Conservation (phyloP, 2,888 invertebrate genomes). For the Blera fallax region DNA sequence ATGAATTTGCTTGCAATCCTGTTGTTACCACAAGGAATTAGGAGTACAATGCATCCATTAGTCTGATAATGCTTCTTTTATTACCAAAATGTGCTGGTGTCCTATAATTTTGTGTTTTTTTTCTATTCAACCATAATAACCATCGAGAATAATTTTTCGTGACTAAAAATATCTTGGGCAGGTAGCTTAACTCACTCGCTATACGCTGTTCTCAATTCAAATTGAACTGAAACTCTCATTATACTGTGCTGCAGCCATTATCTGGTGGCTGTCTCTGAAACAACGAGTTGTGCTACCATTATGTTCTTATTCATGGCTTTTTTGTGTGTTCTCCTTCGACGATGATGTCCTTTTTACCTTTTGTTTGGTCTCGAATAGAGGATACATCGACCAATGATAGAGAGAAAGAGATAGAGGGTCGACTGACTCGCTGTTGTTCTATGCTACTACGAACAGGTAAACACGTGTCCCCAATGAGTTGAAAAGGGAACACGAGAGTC, state of each 20-base stretch:
- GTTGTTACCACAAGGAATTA: constrained; percentile 43
- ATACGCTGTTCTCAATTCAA: constrained; percentile 17
- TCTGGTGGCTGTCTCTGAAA: constrained; percentile 36
- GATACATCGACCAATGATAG: constrained; percentile 9
- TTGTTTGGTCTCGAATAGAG: constrained; percentile 49
- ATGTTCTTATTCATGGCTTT: constrained; percentile 14
- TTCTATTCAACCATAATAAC: constrained; percentile 37
- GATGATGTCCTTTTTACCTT: constrained; percentile 48
- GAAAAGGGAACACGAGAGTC: constrained; percentile 72
- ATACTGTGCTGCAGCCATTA: constrained; percentile 57
- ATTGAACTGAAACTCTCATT: constrained; percentile 58
- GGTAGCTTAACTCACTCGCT: not conserved
- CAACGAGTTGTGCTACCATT: constrained; percentile 21
- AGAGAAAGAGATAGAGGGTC: constrained; percentile 28
- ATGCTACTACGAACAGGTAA: constrained; percentile 54
- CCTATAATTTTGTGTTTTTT: not conserved
- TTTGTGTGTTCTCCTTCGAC: constrained; percentile 9
- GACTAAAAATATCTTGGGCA: constrained; percentile 30
- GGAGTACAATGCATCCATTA: constrained; percentile 66
- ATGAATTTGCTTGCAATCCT: constrained; percentile 23
- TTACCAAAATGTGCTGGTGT: constrained; percentile 49
- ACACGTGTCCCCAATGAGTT: constrained; percentile 72
- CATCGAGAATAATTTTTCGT: constrained; percentile 6
- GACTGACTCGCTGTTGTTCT: constrained; percentile 50
- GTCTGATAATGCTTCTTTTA: constrained; percentile 55